Evolutionary conservation across 2,888 invertebrate species (phyloP), one percentile per base, ranked within the genome.

Genomic region (Monopis laevigella): DNA sequence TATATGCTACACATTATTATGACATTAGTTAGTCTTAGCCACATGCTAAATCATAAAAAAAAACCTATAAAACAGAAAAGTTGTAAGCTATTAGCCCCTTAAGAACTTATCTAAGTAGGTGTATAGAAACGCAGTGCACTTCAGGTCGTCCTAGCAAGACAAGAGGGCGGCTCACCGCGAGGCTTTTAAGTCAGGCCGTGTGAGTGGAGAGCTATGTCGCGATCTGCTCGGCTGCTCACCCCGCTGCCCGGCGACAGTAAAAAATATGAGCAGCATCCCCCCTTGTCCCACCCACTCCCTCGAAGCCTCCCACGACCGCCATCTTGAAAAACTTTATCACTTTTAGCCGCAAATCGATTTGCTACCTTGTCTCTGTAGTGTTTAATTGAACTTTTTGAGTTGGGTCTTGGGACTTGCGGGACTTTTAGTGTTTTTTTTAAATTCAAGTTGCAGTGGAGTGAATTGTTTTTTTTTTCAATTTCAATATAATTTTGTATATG

Each of bases 251-350:
- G 52, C 70, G 78, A 80, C 78, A 77, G 77, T 77, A 78, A 80
- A 78, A 80, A 78, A 80, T 80, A 75, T 78, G 77, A 75, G 72
- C 71, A 28, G 29, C 36, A 36, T 28, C 40, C 17, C 39, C 36
- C 36, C 42, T 27, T 39, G 18, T 28, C 16, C 41, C 45, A 36
- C 45, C 41, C 45, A 45, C 44, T 48, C 52, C 52, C 55, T 52
- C 54, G n/a, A n/a, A 58, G 55, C 56, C 58, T 51, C 49, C 55
- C 24, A 28, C 40, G 39, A 27, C 59, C 74, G 75, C 75, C 75
- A 75, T 75, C 75, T 75, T 75, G 75, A 72, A 75, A 75, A 75
- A 74, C 65, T 75, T 75, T 74, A 74, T 74, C 78, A 77, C 68
- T 74, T 69, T 71, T 72, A 70, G 65, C 74, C 75, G 59, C 75